phyloP scores from a whole-genome alignment of 2,797 vertebrate species.

The Takifugu ocellatus region DNA sequence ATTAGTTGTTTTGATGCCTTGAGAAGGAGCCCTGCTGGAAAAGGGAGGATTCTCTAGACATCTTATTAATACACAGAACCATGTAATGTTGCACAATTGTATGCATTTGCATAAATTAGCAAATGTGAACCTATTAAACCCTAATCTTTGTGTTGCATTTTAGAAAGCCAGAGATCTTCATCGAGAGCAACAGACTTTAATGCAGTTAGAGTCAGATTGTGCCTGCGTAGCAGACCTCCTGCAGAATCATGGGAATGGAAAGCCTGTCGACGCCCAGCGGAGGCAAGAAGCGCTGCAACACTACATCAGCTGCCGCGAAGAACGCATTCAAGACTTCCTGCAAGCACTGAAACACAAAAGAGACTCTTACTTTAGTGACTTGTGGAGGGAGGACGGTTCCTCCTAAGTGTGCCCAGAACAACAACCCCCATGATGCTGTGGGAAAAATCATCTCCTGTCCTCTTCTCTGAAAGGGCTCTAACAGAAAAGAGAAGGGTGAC shows the following conservation, averaged over 20 bases:
- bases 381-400: slow-evolving; percentile 48
- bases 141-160: slow-evolving; percentile 11
- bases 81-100: no score
- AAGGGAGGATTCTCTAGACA: no score
- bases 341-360: slow-evolving; percentile 86
- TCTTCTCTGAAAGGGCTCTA: slow-evolving; percentile 45
- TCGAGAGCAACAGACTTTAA: slow-evolving; percentile 78
- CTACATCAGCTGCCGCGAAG: slow-evolving; percentile 79
- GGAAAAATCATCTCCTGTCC: slow-evolving; percentile 30
- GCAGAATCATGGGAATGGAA: slow-evolving; percentile 76
- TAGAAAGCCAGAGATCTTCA: slow-evolving; percentile 91
- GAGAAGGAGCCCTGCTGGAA: no score
- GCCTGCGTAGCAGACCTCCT: slow-evolving; percentile 80
- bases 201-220: slow-evolving; percentile 87
- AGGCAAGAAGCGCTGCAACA: slow-evolving; percentile 79
- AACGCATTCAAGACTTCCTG: slow-evolving; percentile 87
- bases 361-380: slow-evolving; percentile 73
- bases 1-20: no score
- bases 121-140: no score
- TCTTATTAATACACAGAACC: no score
- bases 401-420: slow-evolving; percentile 39
- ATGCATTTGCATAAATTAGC: no score
- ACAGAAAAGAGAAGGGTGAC: slow-evolving; percentile 33
- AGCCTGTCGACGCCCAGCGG: slow-evolving; percentile 72
- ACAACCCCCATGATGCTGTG: slow-evolving; percentile 28